phyloP scores from a whole-genome alignment of 37 sponge, comb jelly and placozoan species.

The Eunapius fragilis region DNA sequence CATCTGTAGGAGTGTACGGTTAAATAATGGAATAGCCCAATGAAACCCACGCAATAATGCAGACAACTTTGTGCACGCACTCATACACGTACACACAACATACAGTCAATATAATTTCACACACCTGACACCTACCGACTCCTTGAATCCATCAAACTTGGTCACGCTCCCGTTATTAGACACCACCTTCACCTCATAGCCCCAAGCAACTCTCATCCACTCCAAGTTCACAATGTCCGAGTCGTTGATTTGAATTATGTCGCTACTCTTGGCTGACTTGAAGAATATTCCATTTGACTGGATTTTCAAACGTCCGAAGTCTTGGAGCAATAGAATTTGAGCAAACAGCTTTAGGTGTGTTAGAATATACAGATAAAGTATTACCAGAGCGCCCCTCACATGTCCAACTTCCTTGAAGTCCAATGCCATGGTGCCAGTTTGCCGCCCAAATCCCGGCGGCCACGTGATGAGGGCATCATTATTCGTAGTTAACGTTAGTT shows the following conservation, averaged over 20 bases:
- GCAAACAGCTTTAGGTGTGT: background rate
- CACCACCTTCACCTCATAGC: constrained; percentile 79
- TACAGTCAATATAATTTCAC: no score
- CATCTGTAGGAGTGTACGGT: no score
- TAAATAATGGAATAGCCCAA: no score
- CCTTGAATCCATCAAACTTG: constrained; percentile 94
- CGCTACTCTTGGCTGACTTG: constrained; percentile 76
- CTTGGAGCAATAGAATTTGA: constrained; percentile 34
- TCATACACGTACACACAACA: no score
- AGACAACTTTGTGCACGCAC: no score
- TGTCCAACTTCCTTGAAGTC: constrained; percentile 71
- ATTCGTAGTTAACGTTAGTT: no score
- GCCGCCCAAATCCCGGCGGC: constrained; percentile 3
- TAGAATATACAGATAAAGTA: background rate
- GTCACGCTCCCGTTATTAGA: constrained; percentile 44
- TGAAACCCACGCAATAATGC: no score
- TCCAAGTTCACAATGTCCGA: constrained; percentile 61
- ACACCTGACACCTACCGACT: constrained; percentile 88
- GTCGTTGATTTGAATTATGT: constrained; percentile 67
- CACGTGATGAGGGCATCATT: no score
- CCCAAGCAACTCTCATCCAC: constrained; percentile 86
- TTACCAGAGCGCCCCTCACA: constrained; percentile 74
- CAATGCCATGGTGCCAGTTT: constrained; percentile 1
- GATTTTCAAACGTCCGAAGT: constrained; percentile 80
- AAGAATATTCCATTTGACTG: constrained; percentile 85